Conservation (phyloP, 64 coral and sea anemone species). For the Orbicella faveolata region DNA sequence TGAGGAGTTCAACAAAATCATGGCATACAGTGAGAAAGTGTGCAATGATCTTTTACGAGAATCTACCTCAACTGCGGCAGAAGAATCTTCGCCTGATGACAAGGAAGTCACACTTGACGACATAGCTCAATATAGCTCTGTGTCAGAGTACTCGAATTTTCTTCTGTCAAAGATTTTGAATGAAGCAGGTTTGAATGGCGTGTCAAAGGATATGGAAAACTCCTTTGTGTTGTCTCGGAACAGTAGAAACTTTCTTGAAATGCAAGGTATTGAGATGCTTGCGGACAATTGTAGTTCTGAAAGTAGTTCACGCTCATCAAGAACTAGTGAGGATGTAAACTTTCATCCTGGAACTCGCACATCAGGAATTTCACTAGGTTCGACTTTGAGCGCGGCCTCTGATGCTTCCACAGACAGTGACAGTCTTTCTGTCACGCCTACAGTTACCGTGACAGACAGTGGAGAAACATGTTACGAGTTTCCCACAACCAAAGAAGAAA, state of each 20-base stretch:
- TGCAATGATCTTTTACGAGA: slow-evolving; percentile 59
- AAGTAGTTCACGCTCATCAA: slow-evolving; percentile 31
- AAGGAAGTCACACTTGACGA: slow-evolving; percentile 36
- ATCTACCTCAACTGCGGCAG: slow-evolving; percentile 39
- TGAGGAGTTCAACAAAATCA: slow-evolving; percentile 67
- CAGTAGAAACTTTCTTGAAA: slow-evolving; percentile 40
- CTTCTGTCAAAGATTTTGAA: slow-evolving; percentile 70
- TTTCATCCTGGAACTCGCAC: neutral
- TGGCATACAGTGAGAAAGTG: slow-evolving; percentile 69
- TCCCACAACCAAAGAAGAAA: slow-evolving; percentile 30
- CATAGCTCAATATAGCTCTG: slow-evolving; percentile 50
- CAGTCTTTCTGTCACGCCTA: slow-evolving; percentile 27
- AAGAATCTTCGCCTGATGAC: slow-evolving; percentile 18
- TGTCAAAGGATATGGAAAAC: slow-evolving; percentile 21
- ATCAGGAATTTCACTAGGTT: slow-evolving; percentile 33
- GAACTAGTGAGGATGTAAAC: slow-evolving; percentile 39
- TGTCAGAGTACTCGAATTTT: slow-evolving; percentile 77
- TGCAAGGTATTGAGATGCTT: slow-evolving; percentile 29
- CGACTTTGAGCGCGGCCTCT: slow-evolving; percentile 66
- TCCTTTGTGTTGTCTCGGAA: slow-evolving; percentile 22
- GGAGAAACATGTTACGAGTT: slow-evolving; percentile 23
- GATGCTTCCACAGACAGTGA: slow-evolving; percentile 47
- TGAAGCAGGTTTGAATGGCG: slow-evolving; percentile 63
- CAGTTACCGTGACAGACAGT: slow-evolving; percentile 62
- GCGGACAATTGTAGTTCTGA: slow-evolving; percentile 36